A percentile compares a stretch with the other conserved stretches of the same genome.
phyloP scores from a whole-genome alignment of 2,888 invertebrate genomes.

The Macropis europaea region DNA sequence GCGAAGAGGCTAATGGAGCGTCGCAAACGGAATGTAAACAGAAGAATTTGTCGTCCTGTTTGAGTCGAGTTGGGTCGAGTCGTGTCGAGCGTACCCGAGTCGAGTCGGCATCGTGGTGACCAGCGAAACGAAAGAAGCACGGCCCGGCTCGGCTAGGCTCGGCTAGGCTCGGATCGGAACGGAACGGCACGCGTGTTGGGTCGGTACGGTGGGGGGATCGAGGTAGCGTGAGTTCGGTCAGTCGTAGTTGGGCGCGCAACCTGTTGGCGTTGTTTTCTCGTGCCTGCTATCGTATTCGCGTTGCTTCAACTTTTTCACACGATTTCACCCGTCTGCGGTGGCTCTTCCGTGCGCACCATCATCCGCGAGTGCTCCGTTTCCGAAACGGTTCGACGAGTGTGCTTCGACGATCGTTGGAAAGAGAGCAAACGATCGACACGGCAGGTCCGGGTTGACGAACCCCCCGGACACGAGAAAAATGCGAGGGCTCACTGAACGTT shows the following conservation, averaged over 20 bases:
- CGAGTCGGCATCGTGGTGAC: too few relatives aligned
- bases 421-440: constrained; percentile 13
- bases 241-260: constrained; percentile 73
- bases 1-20: too few relatives aligned
- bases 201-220: constrained; percentile 18
- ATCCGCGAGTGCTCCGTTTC: neutral
- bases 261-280: constrained; percentile 57
- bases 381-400: neutral
- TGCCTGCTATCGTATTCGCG: neutral
- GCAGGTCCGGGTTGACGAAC: constrained; percentile 51
- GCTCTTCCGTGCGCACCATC: neutral
- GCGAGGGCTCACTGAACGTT: constrained; percentile 6
- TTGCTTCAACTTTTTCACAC: neutral
- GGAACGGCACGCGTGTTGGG: constrained; percentile 10
- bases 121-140: too few relatives aligned
- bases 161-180: too few relatives aligned
- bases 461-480: constrained; percentile 35
- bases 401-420: neutral
- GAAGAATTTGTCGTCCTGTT: too few relatives aligned
- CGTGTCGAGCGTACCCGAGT: too few relatives aligned
- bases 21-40: too few relatives aligned
- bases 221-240: constrained; percentile 61
- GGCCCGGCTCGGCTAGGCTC: too few relatives aligned
- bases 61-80: too few relatives aligned
- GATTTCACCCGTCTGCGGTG: constrained; percentile 8